A percentile compares a stretch with the other conserved stretches of the same genome.
Conservation (phyloP, 2,113 vertebrate species). For the Shinisaurus crocodilurus region DNA sequence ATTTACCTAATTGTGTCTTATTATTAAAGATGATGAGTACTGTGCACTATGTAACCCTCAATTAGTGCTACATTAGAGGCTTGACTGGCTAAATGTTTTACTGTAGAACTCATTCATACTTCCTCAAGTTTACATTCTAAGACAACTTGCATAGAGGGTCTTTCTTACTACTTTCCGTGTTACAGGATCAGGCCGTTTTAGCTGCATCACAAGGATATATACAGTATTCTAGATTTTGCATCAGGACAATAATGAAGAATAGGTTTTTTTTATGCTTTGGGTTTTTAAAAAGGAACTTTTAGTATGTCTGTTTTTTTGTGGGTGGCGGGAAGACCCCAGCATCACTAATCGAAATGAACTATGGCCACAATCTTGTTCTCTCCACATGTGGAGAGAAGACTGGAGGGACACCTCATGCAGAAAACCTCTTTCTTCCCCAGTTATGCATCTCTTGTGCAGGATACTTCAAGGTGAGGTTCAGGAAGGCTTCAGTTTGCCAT, state of each 20-base stretch:
- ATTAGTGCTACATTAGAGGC: conserved; percentile 1
- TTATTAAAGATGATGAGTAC: conserved; percentile 1
- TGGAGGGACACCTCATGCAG: not conserved
- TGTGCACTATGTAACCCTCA: not conserved
- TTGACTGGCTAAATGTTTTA: not conserved
- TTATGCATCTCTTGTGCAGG: not conserved
- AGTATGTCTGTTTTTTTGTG: not conserved
- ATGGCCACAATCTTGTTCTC: not conserved
- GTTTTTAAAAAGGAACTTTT: not conserved
- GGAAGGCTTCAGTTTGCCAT: not conserved
- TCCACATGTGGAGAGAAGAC: not conserved
- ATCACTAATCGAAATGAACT: conserved; percentile 10
- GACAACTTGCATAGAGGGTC: not conserved
- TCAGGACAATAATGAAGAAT: not conserved
- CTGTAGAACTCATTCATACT: not conserved
- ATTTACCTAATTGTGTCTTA: not conserved
- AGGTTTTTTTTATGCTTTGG: not conserved
- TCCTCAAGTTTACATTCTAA: not conserved
- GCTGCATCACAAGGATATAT: not conserved
- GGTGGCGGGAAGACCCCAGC: not conserved
- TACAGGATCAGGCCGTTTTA: not conserved
- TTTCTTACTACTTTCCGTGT: not conserved
- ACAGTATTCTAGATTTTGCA: not conserved
- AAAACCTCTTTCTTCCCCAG: not conserved
- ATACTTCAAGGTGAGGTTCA: not conserved